phyloP scores from a whole-genome alignment of 1,140 invertebrate species.

The Musca domestica region DNA sequence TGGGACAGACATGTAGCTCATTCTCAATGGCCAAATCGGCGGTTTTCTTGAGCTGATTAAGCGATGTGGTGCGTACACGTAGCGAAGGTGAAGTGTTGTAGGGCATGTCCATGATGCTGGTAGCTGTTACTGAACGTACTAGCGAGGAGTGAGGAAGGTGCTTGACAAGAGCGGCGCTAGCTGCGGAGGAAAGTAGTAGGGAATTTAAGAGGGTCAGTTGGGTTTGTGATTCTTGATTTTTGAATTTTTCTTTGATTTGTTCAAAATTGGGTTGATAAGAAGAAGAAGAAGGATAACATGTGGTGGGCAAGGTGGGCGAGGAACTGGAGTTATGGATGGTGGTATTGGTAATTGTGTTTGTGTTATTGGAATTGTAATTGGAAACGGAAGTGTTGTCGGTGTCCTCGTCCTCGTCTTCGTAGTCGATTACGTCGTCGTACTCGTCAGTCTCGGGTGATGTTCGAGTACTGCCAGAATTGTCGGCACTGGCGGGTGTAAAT shows the following conservation, averaged over 20 bases:
- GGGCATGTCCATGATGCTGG: constrained; percentile 53
- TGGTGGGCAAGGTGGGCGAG: constrained; percentile 18
- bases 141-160: constrained; percentile 32
- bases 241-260: constrained; percentile 23
- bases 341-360: too few relatives aligned
- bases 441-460: not conserved
- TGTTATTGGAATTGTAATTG: too few relatives aligned
- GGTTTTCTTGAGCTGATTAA: constrained; percentile 56
- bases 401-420: too few relatives aligned
- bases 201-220: constrained; percentile 26
- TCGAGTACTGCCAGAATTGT: not conserved
- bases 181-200: constrained; percentile 35
- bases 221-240: constrained; percentile 29
- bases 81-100: constrained; percentile 60
- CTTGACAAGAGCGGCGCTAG: constrained; percentile 26
- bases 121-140: constrained; percentile 47
- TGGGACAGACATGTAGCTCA: constrained; percentile 61
- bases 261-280: constrained; percentile 18
- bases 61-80: constrained; percentile 58
- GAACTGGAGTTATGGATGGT: not conserved
- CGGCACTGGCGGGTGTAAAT: constrained; percentile 1
- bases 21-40: constrained; percentile 56
- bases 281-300: constrained; percentile 6
- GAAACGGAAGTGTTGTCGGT: too few relatives aligned
- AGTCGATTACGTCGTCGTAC: not conserved